Percentiles rank a stretch among this genome's conserved stretches.
These are phyloP conservation scores for Gadus chalcogrammus DNA, from an alignment of 2,113 vertebrate species.

Conservation along the genomic window DNA sequence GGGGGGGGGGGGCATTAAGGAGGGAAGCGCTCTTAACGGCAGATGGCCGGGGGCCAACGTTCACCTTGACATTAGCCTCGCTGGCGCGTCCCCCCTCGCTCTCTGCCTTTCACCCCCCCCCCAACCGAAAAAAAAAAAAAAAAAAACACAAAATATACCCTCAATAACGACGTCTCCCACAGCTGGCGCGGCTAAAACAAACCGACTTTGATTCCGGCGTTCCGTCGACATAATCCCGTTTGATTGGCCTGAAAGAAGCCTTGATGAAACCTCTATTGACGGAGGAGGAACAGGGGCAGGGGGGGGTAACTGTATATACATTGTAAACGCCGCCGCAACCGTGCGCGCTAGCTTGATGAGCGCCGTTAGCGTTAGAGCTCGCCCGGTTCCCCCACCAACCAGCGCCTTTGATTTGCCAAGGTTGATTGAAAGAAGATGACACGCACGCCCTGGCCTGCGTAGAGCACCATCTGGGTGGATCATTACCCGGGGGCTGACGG, in stretches of 20 bases:
- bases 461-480: conserved; percentile 1
- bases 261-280: conserved; percentile 43
- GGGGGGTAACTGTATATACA: conserved; percentile 2
- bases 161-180: not conserved
- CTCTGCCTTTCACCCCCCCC: not conserved
- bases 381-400: conserved; percentile 1
- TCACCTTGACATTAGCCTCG: conserved; percentile 54
- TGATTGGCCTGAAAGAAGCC: conserved; percentile 32
- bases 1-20: conserved; percentile 34
- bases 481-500: conserved; percentile 11
- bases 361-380: not conserved
- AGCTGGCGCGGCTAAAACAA: conserved; percentile 28
- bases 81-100: not conserved
- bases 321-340: not conserved
- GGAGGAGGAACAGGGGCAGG: not conserved
- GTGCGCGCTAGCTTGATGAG: not conserved
- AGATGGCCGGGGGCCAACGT: conserved; percentile 49
- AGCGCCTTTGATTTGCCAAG: not conserved
- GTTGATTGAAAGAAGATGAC: conserved; percentile 30
- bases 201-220: conserved; percentile 29
- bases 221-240: conserved; percentile 32
- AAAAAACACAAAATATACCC: not conserved
- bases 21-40: conserved; percentile 27
- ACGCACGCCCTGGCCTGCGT: conserved; percentile 10
- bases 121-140: conserved; percentile 25